Percentiles rank a stretch among this genome's conserved stretches.
These are phyloP conservation scores for Diachrysia chrysitis DNA, from an alignment of 2,888 invertebrate species.

Conservation along the genomic window DNA sequence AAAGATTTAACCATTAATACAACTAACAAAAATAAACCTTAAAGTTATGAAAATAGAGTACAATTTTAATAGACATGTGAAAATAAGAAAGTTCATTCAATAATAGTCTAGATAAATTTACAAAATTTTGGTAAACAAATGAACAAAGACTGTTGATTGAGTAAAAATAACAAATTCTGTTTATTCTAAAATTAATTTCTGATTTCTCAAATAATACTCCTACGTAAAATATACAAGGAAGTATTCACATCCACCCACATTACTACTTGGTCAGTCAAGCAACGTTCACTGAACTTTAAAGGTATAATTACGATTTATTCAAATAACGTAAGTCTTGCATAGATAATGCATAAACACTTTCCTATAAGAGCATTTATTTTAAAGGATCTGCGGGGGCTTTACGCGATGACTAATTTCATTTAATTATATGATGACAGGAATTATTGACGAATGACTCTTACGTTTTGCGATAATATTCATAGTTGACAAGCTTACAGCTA, in stretches of 20 bases:
- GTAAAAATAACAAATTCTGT: background rate
- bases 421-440: background rate
- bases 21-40: too few species aligned
- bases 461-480: too few species aligned
- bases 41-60: too few species aligned
- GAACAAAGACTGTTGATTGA: background rate
- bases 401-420: background rate
- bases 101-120: too few species aligned
- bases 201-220: background rate
- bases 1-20: background rate
- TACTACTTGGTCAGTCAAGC: conserved; percentile 15
- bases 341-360: conserved; percentile 44
- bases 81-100: too few species aligned
- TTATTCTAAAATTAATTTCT: background rate
- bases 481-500: too few species aligned
- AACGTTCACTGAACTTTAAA: conserved; percentile 12
- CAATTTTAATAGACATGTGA: too few species aligned
- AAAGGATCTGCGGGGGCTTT: background rate
- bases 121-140: background rate
- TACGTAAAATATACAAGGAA: conserved; percentile 25
- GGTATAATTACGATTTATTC: conserved; percentile 38
- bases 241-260: conserved; percentile 34
- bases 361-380: conserved; percentile 37
- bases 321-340: conserved; percentile 45
- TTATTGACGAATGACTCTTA: background rate